phyloP scores from a whole-genome alignment of 2,797 vertebrate species.

The Leptatherina wallacei region DNA sequence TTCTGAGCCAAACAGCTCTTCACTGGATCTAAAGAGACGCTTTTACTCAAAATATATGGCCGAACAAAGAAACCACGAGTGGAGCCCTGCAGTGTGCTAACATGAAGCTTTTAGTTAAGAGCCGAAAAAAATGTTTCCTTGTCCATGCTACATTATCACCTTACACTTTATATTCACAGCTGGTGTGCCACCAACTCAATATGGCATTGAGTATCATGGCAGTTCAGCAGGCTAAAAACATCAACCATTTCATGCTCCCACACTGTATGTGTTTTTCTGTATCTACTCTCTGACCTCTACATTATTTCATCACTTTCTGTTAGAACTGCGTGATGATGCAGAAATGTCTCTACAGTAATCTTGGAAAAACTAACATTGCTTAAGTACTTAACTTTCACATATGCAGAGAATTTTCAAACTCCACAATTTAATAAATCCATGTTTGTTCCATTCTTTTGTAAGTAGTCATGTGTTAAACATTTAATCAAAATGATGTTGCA shows the following conservation, averaged over 20 bases:
- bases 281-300: conserved; percentile 5
- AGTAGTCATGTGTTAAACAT: conserved; percentile 52
- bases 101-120: background rate
- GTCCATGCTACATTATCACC: conserved; percentile 26
- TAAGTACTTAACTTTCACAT: conserved; percentile 22
- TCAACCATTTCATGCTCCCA: conserved; percentile 22
- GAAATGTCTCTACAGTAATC: conserved; percentile 25
- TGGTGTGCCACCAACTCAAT: conserved; percentile 32
- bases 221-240: conserved; percentile 40
- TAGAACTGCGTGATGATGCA: conserved; percentile 24
- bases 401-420: conserved; percentile 32
- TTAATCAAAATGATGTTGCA: conserved; percentile 61
- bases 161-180: conserved; percentile 41
- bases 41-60: background rate
- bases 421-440: conserved; percentile 42
- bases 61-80: background rate
- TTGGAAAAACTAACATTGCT: conserved; percentile 20
- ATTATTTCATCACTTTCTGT: conserved; percentile 30
- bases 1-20: background rate
- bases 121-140: conserved; percentile 20
- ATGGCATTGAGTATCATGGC: conserved; percentile 5
- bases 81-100: background rate
- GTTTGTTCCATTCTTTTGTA: conserved; percentile 37
- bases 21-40: background rate
- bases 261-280: background rate